Evolutionary conservation across 2,888 invertebrate species (phyloP), one percentile per base, ranked within the genome.

Genomic region (Megamerina dolium): DNA sequence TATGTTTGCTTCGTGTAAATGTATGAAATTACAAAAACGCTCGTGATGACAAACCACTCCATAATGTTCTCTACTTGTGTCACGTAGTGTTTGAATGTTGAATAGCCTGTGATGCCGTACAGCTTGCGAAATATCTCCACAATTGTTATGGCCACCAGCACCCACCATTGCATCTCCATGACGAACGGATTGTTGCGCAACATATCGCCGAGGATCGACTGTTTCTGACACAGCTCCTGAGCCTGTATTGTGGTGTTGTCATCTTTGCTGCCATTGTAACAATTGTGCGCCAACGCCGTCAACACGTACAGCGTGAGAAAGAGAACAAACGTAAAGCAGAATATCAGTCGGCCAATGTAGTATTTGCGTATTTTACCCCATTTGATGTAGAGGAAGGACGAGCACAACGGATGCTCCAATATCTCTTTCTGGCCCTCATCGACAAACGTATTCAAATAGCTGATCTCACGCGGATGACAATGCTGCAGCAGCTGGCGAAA

Each of bases 361-460:
- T 88, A 91, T 71, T 88, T 88, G 20, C 89, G 77, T 52, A 91
- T 89, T 68, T 90, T 88, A 58, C 87, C 86, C 91, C 91, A 91
- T 65, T 91, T 91, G 39, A 91, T 79, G 62, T 89, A 83, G 0
- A 91, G 74, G 63, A 91, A 91, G 0, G 90, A 88, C 8, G 90
- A 87, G 65, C 90, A 90, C 4, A 91, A 72, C 0, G 91, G 91
- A 73, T 91, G 91, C 40, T 88, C 77, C 3, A 91, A 70, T 29
- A 91, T 85, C 65, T 88, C 87, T 60, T 90, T 90, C 63, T 90
- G 90, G 0, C 90, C 89, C 68, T 89, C 89, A 55, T 88, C 87
- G 2, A 91, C 87, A 53, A 90, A 87, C 0, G 87, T 88, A 55
- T 89, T 88, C 48, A 91, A 73, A 61, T 89, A 88, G 56, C 87